Evolutionary conservation across 2,888 invertebrate species (phyloP), one percentile per base, ranked within the genome.

Genomic region (Mellilla xanthometata): DNA sequence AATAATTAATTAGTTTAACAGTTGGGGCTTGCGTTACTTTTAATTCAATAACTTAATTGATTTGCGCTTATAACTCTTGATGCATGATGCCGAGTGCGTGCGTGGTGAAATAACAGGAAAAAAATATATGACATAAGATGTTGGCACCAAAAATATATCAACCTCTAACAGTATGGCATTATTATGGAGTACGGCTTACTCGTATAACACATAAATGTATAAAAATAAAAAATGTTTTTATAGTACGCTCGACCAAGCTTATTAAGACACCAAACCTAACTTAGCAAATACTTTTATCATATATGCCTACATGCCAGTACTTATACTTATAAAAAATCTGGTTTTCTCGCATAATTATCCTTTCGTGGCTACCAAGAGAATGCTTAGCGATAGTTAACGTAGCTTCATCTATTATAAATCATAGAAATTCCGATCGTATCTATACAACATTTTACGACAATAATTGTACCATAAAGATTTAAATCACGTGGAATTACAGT

Each of bases 1-100:
- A 69, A 78, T 79, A 67, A 66, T 70, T 76, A 76, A 73, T 71
- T 70, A 63, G 55, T 57, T 46, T 53, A 52, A 64, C 58, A 39
- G 34, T 58, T 58, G 22, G 15, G 15, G 23, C 11, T 29, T 28
- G 41, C 6, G 15, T 19, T 28, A 33, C 29, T 42, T 42, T 38
- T 29, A 30, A 34, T 35, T 30, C 12, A 45, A 34, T 39, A 34
- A 34, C 29, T 30, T 27, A 34, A 7, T 8, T 29, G 29, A 26
- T 30, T 39, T 29, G 24, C 19, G 9, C 24, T 9, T 13, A 24
- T 34, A 19, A 29, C 8, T 29, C 13, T n/a, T n/a, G n/a, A n/a
- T n/a, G n/a, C n/a, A n/a, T n/a, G n/a, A 9, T 31, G 9, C 12
- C 23, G 34, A 28, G 9, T 28, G 38, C n/a, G 22, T 15, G 22